A percentile compares a stretch with the other conserved stretches of the same genome.
These are phyloP conservation scores for Macaca nemestrina DNA, from an alignment of 2,113 vertebrate genomes.

Conservation along the genomic window DNA sequence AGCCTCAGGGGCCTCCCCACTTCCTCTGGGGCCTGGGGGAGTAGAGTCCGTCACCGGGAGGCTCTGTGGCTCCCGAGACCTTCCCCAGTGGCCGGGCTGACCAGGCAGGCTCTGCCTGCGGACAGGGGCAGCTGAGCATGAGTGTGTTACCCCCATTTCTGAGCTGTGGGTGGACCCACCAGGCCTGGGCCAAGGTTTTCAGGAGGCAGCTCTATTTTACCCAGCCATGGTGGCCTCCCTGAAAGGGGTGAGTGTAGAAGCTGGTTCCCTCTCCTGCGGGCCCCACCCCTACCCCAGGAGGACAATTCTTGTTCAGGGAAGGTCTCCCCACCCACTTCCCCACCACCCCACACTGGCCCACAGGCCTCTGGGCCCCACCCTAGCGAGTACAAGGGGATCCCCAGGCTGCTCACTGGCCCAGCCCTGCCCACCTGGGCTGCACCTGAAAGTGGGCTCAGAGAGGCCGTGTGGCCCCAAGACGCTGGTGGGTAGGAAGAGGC, in stretches of 20 bases:
- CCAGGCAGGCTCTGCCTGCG: neutral
- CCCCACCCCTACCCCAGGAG: neutral
- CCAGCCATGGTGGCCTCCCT: neutral
- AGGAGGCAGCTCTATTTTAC: neutral
- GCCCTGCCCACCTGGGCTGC: neutral
- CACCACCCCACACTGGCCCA: neutral
- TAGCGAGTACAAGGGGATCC: neutral
- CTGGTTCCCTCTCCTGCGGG: too few species aligned
- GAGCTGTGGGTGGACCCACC: neutral
- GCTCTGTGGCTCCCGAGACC: neutral
- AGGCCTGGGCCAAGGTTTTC: neutral
- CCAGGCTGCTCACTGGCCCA: neutral
- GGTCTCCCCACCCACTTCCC: too few species aligned
- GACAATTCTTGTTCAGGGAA: neutral
- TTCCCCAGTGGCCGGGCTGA: too few species aligned
- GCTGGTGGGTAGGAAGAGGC: neutral
- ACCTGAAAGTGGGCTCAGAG: neutral
- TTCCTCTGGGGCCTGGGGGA: neutral
- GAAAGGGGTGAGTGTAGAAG: neutral
- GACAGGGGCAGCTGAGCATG: neutral
- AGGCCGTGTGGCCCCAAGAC: neutral
- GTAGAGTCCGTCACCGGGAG: too few species aligned
- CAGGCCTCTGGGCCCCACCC: neutral
- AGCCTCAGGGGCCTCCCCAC: neutral
- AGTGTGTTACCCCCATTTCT: neutral